phyloP scores from a whole-genome alignment of 2,113 vertebrate species.

The Gallinago undulata region DNA sequence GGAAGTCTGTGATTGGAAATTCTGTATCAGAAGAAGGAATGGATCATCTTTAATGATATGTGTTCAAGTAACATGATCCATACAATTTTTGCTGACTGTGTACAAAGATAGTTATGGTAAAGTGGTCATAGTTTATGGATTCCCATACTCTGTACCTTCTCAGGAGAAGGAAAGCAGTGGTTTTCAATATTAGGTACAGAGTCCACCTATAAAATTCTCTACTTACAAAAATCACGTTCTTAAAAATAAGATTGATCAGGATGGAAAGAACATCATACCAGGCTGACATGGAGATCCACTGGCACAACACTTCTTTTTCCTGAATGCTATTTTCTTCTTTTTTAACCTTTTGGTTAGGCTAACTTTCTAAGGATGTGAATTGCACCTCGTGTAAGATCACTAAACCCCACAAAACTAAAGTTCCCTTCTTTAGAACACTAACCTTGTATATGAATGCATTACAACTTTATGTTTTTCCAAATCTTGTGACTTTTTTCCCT shows the following conservation, averaged over 20 bases:
- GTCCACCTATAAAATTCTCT: neutral
- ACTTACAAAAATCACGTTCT: neutral
- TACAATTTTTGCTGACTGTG: neutral
- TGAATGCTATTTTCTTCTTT: neutral
- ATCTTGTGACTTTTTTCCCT: neutral
- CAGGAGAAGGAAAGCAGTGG: neutral
- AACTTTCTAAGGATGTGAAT: neutral
- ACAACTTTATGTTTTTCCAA: neutral
- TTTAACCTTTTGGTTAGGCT: neutral
- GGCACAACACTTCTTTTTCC: neutral
- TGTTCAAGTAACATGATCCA: neutral
- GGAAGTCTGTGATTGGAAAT: neutral
- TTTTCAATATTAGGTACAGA: neutral
- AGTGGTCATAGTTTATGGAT: neutral
- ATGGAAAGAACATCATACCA: accelerated
- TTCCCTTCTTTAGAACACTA: neutral
- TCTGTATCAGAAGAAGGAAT: neutral
- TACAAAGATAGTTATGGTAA: neutral
- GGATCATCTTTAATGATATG: neutral
- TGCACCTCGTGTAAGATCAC: neutral
- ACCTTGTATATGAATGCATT: neutral
- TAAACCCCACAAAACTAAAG: neutral
- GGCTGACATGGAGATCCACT: neutral
- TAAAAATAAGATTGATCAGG: neutral
- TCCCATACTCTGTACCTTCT: neutral